These are phyloP conservation scores for Cyclophora albipunctata DNA, from an alignment of 2,888 invertebrate species.

Conservation along the genomic window DNA sequence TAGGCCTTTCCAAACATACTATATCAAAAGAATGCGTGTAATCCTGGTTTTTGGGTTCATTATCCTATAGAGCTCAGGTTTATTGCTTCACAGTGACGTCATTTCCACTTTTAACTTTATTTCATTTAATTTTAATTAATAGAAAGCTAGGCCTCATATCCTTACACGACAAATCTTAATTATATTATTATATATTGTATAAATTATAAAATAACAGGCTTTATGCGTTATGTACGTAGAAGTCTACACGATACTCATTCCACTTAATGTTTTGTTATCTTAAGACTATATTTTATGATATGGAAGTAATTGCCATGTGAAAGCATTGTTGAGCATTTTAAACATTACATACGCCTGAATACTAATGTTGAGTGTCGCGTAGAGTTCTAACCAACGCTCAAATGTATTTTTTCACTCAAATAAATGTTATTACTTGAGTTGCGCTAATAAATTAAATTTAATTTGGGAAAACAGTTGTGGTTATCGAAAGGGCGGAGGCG, in stretches of 20 bases:
- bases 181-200: constrained; percentile 6
- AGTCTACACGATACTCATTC: constrained; percentile 33
- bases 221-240: constrained; percentile 25
- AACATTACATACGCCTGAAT: constrained; percentile 6
- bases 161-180: constrained; percentile 24
- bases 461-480: constrained; percentile 21
- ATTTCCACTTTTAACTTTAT: constrained; percentile 29
- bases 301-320: constrained; percentile 20
- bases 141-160: constrained; percentile 58
- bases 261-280: constrained; percentile 12
- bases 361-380: constrained; percentile 27
- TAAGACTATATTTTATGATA: constrained; percentile 18
- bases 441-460: constrained; percentile 16
- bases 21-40: constrained; percentile 63
- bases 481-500: constrained; percentile 40
- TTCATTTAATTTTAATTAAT: constrained; percentile 39
- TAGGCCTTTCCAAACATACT: constrained; percentile 68
- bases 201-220: constrained; percentile 19
- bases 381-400: constrained; percentile 29
- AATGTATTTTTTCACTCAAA: constrained; percentile 25
- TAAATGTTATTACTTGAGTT: constrained; percentile 19
- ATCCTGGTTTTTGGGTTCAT: constrained; percentile 56
- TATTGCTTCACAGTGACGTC: constrained; percentile 47
- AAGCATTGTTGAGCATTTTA: constrained; percentile 12
- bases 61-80: constrained; percentile 57